These are phyloP conservation scores for Drosophila aldrichi DNA, from an alignment of 2,888 invertebrate genomes.

Conservation along the genomic window DNA sequence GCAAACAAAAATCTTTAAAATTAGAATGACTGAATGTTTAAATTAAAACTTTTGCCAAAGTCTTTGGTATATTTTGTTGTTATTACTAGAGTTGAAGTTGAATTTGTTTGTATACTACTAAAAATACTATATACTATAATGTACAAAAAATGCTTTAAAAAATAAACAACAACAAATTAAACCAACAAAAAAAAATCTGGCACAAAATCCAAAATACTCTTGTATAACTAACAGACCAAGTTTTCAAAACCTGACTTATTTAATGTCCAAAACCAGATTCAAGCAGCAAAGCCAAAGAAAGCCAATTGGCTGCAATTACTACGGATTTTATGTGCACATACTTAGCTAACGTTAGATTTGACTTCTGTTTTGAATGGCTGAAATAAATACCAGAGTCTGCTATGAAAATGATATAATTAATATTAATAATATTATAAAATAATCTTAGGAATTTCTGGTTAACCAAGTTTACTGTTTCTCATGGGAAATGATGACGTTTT, in stretches of 20 bases:
- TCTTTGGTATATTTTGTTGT: neutral
- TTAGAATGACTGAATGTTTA: neutral
- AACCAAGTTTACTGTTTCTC: neutral
- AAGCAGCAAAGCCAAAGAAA: conserved; percentile 2
- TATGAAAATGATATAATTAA: neutral
- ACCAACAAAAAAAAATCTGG: neutral
- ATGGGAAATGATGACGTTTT: neutral
- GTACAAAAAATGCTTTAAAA: too few relatives aligned
- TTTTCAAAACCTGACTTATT: neutral
- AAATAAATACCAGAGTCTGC: neutral
- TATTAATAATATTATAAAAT: neutral
- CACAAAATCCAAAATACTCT: conserved; percentile 1
- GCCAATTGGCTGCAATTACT: neutral
- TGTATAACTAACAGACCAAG: conserved; percentile 4
- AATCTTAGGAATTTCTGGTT: too few relatives aligned
- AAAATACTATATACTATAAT: neutral
- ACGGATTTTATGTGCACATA: neutral
- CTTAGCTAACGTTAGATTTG: neutral
- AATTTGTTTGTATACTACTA: neutral
- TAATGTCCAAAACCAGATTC: conserved; percentile 7
- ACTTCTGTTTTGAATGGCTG: neutral
- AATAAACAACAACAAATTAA: too few relatives aligned
- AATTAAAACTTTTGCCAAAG: neutral
- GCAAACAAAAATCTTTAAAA: neutral
- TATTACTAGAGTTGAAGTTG: neutral